These are phyloP conservation scores for Nephila pilipes DNA, from an alignment of 1,140 invertebrate genomes.

Conservation along the genomic window DNA sequence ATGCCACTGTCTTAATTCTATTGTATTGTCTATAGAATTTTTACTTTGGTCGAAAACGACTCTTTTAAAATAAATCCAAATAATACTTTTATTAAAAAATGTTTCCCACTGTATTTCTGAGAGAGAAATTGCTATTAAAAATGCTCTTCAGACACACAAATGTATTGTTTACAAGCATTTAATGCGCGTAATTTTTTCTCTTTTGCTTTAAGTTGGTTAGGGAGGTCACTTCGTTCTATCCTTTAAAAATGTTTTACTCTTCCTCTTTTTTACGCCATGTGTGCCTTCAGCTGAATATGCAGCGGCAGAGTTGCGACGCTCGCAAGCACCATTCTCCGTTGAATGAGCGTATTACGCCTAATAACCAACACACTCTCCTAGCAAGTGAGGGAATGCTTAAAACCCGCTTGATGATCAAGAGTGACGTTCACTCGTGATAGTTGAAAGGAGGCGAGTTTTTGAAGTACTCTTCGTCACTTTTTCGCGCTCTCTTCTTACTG, in stretches of 20 bases:
- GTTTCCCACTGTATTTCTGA: not conserved
- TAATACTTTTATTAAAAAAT: not conserved
- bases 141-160: not conserved
- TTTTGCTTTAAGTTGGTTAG: not conserved
- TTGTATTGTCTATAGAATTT: too few relatives aligned
- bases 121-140: not conserved
- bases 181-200: not conserved
- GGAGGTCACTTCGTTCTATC: not conserved
- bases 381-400: not conserved
- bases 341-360: not conserved
- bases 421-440: not conserved
- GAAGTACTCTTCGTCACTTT: not conserved
- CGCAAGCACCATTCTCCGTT: not conserved
- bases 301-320: not conserved
- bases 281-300: constrained; percentile 38
- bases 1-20: not conserved
- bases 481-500: not conserved
- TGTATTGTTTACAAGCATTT: constrained; percentile 14
- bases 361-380: not conserved
- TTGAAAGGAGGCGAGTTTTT: constrained; percentile 9
- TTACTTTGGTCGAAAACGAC: not conserved
- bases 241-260: not conserved
- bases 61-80: not conserved
- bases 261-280: constrained; percentile 7
- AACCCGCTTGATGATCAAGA: not conserved